A percentile compares a stretch with the other conserved stretches of the same genome.
phyloP scores from a whole-genome alignment of 2,113 vertebrate genomes.

The Neodon shergylaensis region DNA sequence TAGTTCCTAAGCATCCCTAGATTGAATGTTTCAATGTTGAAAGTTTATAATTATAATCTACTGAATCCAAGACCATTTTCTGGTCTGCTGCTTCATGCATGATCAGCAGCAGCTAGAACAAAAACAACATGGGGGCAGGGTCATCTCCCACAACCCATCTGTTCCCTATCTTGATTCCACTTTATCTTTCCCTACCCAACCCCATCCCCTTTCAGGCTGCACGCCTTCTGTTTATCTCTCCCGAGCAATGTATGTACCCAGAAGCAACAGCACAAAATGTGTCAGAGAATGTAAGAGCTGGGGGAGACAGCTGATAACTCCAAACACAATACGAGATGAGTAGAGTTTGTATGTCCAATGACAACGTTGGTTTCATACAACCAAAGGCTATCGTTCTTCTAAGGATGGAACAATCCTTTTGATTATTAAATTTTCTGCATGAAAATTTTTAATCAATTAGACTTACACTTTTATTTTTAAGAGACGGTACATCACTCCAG shows the following conservation, averaged over 20 bases:
- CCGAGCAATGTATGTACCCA: slow-evolving; percentile 15
- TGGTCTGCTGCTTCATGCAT: slow-evolving; percentile 45
- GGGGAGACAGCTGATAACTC: slow-evolving; percentile 23
- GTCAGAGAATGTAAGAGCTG: slow-evolving; percentile 16
- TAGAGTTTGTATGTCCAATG: background rate
- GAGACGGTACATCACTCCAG: slow-evolving; percentile 29
- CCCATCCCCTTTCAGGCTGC: background rate
- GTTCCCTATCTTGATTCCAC: background rate
- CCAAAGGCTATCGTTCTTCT: slow-evolving; percentile 7
- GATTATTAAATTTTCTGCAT: background rate
- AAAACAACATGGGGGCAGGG: slow-evolving; percentile 64
- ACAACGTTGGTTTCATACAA: background rate
- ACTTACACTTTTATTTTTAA: background rate
- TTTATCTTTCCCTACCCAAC: background rate
- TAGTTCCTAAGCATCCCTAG: slow-evolving; percentile 19
- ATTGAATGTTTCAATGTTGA: slow-evolving; percentile 23
- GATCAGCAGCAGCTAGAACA: slow-evolving; percentile 63
- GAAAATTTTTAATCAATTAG: slow-evolving; percentile 43
- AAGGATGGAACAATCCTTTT: background rate
- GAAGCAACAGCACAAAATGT: slow-evolving; percentile 59
- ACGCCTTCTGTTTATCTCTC: slow-evolving; percentile 52
- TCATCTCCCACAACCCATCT: slow-evolving; percentile 77
- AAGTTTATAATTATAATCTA: slow-evolving; percentile 45
- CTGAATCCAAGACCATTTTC: slow-evolving; percentile 24
- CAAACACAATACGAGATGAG: background rate